Base-by-base conservation (phyloP, 92 coral and sea anemone species). In the Micromussa lordhowensis region DNA sequence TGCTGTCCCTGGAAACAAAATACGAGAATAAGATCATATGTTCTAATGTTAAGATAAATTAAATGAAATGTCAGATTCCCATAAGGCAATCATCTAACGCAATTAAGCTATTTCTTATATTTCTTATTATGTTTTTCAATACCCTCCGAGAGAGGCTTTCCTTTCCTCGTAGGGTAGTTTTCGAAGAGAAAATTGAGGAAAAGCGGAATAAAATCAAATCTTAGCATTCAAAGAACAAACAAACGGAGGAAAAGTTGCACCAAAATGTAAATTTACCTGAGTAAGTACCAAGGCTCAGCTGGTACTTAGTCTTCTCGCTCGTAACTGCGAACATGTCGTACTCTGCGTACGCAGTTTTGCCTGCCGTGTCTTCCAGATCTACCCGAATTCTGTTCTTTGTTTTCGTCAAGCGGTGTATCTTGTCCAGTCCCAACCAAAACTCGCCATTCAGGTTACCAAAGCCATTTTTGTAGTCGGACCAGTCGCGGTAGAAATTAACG, bases 401-500 rank as follows among this genome's bases (percentile, higher is more conserved):
- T 55, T 77, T 83, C 48, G 87, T 83, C 87, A 83, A 69, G 32
- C 87, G 79, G 35, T 71, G n/a, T 14, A 86, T 68, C 90, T 78
- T 86, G 70, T 86, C 90, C 70, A 86, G 71, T 38, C 90, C 90
- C n/a, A 86, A 79, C 90, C 90, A 86, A 70, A 78, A 78, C 79
- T 86, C 90, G 34, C 90, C 90, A 13, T 64, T 86, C 55, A 86
- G 78, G 70, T 86, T 79, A 19, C 90, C 85, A 18, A 86, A 86
- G 32, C 90, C 90, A 32, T 29, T 57, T 70, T 82, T 92, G 94
- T 92, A 92, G 76, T 89, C 94, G 66, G 66, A 18, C 94, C 92
- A 92, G 48, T 85, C 92, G 26, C 94, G 94, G 92, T 92, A 88
- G 87, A 92, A 92, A 31, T 89, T 63, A 61, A 92, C 94, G 68